These are phyloP conservation scores for Perca flavescens DNA, from an alignment of 2,113 vertebrate genomes.

Conservation along the genomic window DNA sequence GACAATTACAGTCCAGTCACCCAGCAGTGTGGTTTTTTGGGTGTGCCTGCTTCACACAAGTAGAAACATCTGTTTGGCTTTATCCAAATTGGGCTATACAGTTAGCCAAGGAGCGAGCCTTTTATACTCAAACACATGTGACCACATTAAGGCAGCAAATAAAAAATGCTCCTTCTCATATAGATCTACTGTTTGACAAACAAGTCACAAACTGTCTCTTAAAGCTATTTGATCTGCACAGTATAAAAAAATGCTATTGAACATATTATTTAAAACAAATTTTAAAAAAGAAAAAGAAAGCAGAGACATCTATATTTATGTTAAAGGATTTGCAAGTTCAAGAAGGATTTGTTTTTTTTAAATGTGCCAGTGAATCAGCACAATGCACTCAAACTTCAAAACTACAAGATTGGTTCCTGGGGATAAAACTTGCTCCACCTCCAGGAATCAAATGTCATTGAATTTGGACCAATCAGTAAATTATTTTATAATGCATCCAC, in stretches of 20 bases:
- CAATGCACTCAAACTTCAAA: background rate
- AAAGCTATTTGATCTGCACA: background rate
- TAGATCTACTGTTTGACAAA: conserved; percentile 41
- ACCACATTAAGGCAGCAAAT: conserved; percentile 79
- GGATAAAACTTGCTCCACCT: background rate
- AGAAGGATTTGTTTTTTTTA: background rate
- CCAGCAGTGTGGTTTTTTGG: conserved; percentile 77
- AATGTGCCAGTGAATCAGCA: background rate
- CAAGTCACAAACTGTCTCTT: conserved; percentile 3
- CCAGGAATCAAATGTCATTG: background rate
- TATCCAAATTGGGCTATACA: conserved; percentile 53
- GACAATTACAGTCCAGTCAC: conserved; percentile 77
- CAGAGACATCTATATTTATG: background rate
- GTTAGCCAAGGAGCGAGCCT: conserved; percentile 49
- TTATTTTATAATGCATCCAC: background rate
- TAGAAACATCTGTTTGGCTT: conserved; percentile 83
- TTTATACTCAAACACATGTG: conserved; percentile 66
- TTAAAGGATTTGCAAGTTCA: background rate
- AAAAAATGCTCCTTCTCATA: conserved; percentile 64
- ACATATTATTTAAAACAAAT: background rate
- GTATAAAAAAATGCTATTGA: background rate
- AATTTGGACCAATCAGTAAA: background rate
- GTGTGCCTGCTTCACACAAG: conserved; percentile 78
- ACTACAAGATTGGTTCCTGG: background rate
- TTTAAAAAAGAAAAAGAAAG: background rate